Evolutionary conservation across 2,888 invertebrate genomes (phyloP), one percentile per base, ranked within the genome.

Genomic region (Ectemnius lituratus): DNA sequence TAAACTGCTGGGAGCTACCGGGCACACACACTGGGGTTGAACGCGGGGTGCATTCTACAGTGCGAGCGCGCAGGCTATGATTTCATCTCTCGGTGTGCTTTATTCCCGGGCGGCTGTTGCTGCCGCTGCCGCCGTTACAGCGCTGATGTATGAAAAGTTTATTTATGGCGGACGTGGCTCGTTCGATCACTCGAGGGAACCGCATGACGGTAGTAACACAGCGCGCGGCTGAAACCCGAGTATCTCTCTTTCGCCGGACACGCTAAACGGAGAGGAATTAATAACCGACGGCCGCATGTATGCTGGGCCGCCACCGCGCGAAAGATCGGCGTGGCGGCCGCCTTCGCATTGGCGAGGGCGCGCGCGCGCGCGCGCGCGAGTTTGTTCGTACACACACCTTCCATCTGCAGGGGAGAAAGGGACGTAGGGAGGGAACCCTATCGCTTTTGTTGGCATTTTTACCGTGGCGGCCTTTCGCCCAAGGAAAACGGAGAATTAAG

Each of bases 1-100:
- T 82, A 80, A 82, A 82, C 75, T 68, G 82, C 82, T 76, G 83
- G 79, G 76, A 83, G 80, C 83, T 82, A 82, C 83, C 83, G 82
- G 78, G 82, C 80, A 83, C 76, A 78, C 75, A 76, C 69, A 58
- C 66, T 49, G 72, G 65, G 81, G 80, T 37, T 37, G 37, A 2
- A 77, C 69, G 77, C 78, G 59, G 66, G 59, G 67, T 52, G 76
- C 62, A 82, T 82, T 80, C 80, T 80, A 75, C 75, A 75, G 23
- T 23, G 23, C 23, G 2, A 23, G 76, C 71, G 71, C 71, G 71
- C 71, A 75, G 70, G 68, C 67, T 82, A 83, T 76, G 82, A 83
- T 82, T 82, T 82, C 83, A 83, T 82, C 78, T 82, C 74, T 62
- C 67, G 57, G 52, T 70, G 72, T 59, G 83, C 80, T 76, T 80